Conservation (phyloP, 2,113 vertebrate species). For the Mionectes macconnelli region DNA sequence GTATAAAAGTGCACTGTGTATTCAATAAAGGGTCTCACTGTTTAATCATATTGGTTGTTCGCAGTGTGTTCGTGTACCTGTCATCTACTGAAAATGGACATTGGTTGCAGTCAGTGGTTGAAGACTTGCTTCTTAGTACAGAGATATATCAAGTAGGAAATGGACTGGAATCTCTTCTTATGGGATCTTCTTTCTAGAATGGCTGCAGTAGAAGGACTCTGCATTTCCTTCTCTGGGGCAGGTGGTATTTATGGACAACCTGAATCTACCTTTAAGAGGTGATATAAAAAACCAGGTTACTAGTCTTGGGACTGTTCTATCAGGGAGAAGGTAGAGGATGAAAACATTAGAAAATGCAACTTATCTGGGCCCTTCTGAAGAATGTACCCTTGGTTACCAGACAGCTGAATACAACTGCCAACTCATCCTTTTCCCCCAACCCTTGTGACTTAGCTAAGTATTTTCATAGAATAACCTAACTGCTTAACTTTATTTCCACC, state of each 20-base stretch:
- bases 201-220: not conserved
- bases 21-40: no score
- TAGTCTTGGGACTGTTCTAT: not conserved
- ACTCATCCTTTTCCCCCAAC: not conserved
- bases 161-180: not conserved
- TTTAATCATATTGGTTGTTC: no score
- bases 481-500: constrained; percentile 21
- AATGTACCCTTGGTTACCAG: not conserved
- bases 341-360: not conserved
- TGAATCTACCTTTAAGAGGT: not conserved
- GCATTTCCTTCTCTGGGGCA: not conserved
- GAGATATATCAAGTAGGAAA: not conserved
- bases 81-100: not conserved
- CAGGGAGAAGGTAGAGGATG: not conserved
- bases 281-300: not conserved
- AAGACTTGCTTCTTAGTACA: not conserved
- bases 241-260: not conserved
- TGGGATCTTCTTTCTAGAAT: not conserved
- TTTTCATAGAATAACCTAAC: constrained; percentile 6
- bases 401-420: not conserved
- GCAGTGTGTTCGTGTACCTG: no score
- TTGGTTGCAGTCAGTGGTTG: not conserved
- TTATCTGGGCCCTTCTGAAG: not conserved
- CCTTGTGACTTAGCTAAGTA: not conserved
- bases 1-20: no score